phyloP scores from a whole-genome alignment of 1,140 invertebrate genomes.

The Euura lappo region DNA sequence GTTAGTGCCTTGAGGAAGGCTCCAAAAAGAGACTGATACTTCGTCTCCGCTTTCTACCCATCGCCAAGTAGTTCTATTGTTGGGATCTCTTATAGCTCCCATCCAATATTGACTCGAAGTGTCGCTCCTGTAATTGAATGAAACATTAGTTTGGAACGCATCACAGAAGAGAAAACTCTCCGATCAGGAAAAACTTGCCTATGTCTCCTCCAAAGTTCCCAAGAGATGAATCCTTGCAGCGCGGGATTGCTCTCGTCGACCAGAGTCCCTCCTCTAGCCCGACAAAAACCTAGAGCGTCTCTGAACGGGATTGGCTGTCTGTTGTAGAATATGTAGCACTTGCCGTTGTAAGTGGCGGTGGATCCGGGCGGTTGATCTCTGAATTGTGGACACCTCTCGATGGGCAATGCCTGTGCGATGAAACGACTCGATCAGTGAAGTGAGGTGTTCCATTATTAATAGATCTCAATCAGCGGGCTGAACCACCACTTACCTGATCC shows the following conservation, averaged over 20 bases:
- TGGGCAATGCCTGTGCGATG: constrained; percentile 75
- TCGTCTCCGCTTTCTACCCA: constrained; percentile 86
- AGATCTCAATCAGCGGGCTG: no score
- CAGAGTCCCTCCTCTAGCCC: constrained; percentile 77
- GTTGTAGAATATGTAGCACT: constrained; percentile 96
- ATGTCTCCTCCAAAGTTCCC: constrained; percentile 91
- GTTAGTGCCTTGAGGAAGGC: constrained; percentile 80
- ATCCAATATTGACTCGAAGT: constrained; percentile 94
- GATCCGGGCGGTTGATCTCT: constrained; percentile 90
- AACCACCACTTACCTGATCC: constrained; percentile 71
- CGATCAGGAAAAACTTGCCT: constrained; percentile 57
- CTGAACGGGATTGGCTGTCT: constrained; percentile 82
- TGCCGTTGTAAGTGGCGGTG: constrained; percentile 93
- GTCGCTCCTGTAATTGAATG: constrained; percentile 70
- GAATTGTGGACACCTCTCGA: constrained; percentile 92
- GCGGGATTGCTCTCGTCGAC: constrained; percentile 94
- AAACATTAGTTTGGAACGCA: constrained; percentile 8
- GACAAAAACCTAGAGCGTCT: constrained; percentile 82
- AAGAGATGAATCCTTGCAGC: constrained; percentile 91
- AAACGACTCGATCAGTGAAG: no score
- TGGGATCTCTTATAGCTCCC: constrained; percentile 84
- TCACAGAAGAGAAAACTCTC: no score
- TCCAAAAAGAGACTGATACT: constrained; percentile 92
- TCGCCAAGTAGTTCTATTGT: constrained; percentile 84
- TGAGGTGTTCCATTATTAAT: no score